These are phyloP conservation scores for Sebastes diploproa DNA, from an alignment of 2,797 vertebrate species.

Conservation along the genomic window DNA sequence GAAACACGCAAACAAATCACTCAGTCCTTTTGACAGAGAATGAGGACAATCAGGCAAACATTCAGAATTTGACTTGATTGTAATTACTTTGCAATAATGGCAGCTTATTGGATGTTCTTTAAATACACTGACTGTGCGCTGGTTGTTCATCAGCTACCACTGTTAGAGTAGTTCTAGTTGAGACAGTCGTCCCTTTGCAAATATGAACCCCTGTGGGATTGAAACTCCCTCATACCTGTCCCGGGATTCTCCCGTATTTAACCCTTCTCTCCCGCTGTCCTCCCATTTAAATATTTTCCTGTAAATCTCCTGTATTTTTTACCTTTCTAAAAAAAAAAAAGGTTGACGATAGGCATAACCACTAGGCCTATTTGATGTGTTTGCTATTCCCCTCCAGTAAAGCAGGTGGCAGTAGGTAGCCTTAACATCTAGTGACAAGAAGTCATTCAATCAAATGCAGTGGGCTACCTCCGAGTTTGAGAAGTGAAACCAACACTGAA, in stretches of 20 bases:
- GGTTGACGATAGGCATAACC: neutral
- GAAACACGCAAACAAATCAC: neutral
- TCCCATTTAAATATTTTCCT: neutral
- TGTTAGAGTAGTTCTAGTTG: neutral
- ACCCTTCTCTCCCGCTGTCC: neutral
- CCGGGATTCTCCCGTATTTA: neutral
- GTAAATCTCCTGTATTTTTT: no score
- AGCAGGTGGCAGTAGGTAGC: no score
- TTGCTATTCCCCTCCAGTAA: no score
- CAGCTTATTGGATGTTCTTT: neutral
- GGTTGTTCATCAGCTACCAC: neutral
- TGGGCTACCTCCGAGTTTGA: no score
- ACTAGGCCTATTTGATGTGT: neutral
- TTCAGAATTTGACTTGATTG: constrained; percentile 21
- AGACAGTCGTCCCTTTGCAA: neutral
- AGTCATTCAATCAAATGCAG: no score
- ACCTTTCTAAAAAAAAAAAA: neutral
- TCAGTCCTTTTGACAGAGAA: neutral
- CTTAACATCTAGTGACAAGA: no score
- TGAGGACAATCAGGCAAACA: constrained; percentile 10
- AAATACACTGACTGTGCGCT: neutral
- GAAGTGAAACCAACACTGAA: no score
- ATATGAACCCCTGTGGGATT: neutral
- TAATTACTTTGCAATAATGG: constrained; percentile 17
- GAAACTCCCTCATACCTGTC: neutral